These are phyloP conservation scores for Gryon sp. DNA, from an alignment of 1,140 invertebrate genomes.

Conservation along the genomic window DNA sequence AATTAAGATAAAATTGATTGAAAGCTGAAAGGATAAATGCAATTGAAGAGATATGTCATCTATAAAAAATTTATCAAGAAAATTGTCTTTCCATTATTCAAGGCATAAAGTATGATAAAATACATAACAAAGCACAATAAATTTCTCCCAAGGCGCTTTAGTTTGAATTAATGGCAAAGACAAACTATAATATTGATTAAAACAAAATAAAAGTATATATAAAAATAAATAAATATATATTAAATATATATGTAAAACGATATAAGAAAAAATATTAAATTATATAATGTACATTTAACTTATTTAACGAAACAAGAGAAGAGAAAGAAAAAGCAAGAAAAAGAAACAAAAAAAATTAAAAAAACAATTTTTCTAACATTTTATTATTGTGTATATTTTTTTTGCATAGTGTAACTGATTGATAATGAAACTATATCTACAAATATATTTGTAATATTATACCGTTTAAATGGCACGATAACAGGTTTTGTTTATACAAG, in stretches of 20 bases:
- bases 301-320: constrained; percentile 77
- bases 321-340: too few relatives aligned
- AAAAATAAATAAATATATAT: constrained; percentile 31
- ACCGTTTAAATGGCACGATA: constrained; percentile 63
- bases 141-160: constrained; percentile 50
- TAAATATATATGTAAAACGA: constrained; percentile 59
- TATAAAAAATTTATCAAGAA: constrained; percentile 42
- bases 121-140: constrained; percentile 60
- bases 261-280: constrained; percentile 14
- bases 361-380: constrained; percentile 77
- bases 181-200: constrained; percentile 38
- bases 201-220: constrained; percentile 17
- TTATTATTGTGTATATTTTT: constrained; percentile 79
- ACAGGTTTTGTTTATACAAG: constrained; percentile 74
- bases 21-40: too few relatives aligned
- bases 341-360: too few relatives aligned
- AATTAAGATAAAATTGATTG: constrained; percentile 33
- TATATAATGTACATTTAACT: constrained; percentile 75
- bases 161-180: constrained; percentile 58
- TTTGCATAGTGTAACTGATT: constrained; percentile 74
- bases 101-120: constrained; percentile 61
- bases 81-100: constrained; percentile 63
- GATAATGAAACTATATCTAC: constrained; percentile 71
- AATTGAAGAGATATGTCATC: too few relatives aligned
- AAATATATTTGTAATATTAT: constrained; percentile 75